Evolutionary conservation across 2,113 vertebrate genomes (phyloP), one percentile per base, ranked within the genome.

Genomic region (Gavialis gangeticus): DNA sequence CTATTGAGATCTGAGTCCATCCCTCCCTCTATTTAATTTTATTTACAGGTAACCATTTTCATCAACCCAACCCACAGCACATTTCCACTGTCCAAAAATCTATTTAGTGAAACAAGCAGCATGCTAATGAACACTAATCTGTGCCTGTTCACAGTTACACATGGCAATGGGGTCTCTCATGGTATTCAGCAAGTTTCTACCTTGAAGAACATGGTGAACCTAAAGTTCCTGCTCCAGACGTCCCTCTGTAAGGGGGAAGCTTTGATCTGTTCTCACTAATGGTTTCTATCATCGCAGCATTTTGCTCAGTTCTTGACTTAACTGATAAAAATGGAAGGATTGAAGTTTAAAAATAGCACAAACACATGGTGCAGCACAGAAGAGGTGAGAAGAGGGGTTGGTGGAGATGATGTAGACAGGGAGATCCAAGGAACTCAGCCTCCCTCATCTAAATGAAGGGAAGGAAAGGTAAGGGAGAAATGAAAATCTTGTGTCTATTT

Each of bases 211-310:
- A 25, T 5, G 34, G 15, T 24, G 12, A 91, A 12, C 11, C 71
- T 73, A 87, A 75, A 67, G 60, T n/a, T 79, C 64, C 75, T 78
- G 15, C 55, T 27, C 58, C 57, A 17, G 54, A 3, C 12, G 75
- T 34, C 11, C 18, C 10, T 3, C 66, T 75, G 55, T 46, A 56
- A 93, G 91, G 88, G 25, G 21, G 62, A 13, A 75, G 34, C 37
- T 94, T 79, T 92, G 82, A 85, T 66, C 56, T 63, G 62, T 88
- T 75, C 54, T 86, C 87, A 56, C 16, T 95, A 89, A 89, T 90
- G 73, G 64, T 91, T 37, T 75, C 76, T 90, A 11, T 27, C 27
- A 62, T 25, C 27, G 10, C 37, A 75, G 21, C 21, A 71, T 93
- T 92, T 84, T 86, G 11, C 64, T 85, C 27, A 46, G 67, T 25